phyloP scores from a whole-genome alignment of 1,140 invertebrate species.

The Pantala flavescens region DNA sequence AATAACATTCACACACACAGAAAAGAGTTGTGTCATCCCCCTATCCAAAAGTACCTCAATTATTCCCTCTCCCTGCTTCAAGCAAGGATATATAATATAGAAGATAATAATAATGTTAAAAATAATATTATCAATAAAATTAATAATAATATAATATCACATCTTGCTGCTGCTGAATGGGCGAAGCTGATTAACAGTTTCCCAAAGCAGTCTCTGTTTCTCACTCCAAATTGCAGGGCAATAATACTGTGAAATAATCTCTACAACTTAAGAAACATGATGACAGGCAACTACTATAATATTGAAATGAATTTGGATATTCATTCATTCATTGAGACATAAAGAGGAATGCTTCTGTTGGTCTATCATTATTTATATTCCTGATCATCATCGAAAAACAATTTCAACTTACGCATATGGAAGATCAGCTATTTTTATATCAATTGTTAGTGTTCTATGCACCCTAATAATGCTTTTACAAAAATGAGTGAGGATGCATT shows the following conservation, averaged over 20 bases:
- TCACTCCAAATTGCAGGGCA: constrained; percentile 15
- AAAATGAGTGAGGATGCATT: constrained; percentile 12
- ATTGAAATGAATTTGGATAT: constrained; percentile 19
- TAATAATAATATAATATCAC: constrained; percentile 22
- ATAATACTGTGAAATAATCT: constrained; percentile 24
- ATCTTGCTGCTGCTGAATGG: neutral
- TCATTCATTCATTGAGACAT: constrained; percentile 18
- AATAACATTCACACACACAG: neutral
- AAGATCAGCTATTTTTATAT: constrained; percentile 22
- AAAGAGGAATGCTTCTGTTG: constrained; percentile 22
- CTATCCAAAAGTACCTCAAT: neutral
- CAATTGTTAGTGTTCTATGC: constrained; percentile 19
- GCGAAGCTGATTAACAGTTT: neutral
- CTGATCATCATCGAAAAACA: neutral
- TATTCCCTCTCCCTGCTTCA: constrained; percentile 17
- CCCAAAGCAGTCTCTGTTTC: constrained; percentile 12
- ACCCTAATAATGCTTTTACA: constrained; percentile 19
- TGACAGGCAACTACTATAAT: constrained; percentile 20
- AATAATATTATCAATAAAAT: constrained; percentile 21
- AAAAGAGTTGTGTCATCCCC: neutral
- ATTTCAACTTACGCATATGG: constrained; percentile 20
- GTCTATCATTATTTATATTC: constrained; percentile 2
- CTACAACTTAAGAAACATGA: constrained; percentile 19
- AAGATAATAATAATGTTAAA: neutral
- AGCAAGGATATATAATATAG: constrained; percentile 1